A percentile compares a stretch with the other conserved stretches of the same genome.
phyloP scores from a whole-genome alignment of 2,888 invertebrate species.

The Tipula confusa region DNA sequence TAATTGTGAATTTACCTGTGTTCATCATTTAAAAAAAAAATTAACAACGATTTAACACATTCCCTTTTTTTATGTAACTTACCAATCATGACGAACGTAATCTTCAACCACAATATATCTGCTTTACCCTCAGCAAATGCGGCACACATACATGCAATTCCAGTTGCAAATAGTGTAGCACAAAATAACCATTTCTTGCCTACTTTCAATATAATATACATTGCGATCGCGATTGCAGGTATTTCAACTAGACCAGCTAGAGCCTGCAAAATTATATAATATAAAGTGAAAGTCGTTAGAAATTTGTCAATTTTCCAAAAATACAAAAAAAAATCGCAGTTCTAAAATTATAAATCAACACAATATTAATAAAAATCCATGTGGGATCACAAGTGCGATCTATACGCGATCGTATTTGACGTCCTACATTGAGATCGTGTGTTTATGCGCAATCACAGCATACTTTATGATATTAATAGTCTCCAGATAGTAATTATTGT shows the following conservation, averaged over 20 bases:
- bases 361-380: not conserved
- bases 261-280: constrained; percentile 45
- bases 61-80: constrained; percentile 31
- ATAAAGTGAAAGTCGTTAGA: not conserved
- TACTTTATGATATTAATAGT: not conserved
- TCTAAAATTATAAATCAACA: constrained; percentile 15
- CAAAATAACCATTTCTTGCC: constrained; percentile 70
- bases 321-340: not conserved
- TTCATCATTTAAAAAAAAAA: not conserved
- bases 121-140: constrained; percentile 54
- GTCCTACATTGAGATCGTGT: not conserved
- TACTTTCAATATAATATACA: constrained; percentile 67
- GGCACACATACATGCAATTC: constrained; percentile 64
- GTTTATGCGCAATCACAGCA: not conserved
- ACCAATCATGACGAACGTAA: constrained; percentile 71
- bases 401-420: not conserved
- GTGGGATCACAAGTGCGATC: not conserved
- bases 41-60: not conserved
- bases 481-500: not conserved
- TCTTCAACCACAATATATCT: constrained; percentile 62
- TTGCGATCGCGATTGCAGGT: constrained; percentile 71
- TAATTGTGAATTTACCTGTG: constrained; percentile 65
- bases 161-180: constrained; percentile 63
- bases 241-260: constrained; percentile 71
- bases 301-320: not conserved